Conservation (phyloP, 1,140 invertebrate species). For the Drosophila orena region DNA sequence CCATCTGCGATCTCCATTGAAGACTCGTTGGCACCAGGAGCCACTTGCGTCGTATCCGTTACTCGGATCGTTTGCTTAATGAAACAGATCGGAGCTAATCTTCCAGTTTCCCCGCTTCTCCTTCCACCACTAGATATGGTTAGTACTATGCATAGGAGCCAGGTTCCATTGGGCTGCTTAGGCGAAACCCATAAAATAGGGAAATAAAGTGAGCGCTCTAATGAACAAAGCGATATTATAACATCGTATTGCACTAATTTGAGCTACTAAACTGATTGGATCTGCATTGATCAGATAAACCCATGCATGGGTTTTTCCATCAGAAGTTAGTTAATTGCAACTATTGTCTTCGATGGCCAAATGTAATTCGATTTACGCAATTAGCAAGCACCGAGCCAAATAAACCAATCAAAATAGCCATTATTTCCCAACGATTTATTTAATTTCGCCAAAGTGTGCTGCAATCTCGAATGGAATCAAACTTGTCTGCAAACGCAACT, state of each 20-base stretch:
- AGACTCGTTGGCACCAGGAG: conserved; percentile 54
- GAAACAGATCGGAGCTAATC: conserved; percentile 40
- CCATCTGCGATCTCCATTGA: conserved; percentile 3
- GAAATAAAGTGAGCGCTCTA: not conserved
- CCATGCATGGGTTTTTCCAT: too few species aligned
- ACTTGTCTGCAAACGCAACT: conserved; percentile 23
- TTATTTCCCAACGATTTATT: conserved; percentile 10
- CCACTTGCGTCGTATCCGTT: conserved; percentile 30
- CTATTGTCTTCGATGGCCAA: not conserved
- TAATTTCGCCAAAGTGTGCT: not conserved
- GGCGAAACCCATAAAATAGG: not conserved
- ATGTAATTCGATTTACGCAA: conserved; percentile 1
- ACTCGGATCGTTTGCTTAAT: conserved; percentile 44
- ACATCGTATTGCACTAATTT: too few species aligned
- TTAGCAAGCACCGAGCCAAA: too few species aligned
- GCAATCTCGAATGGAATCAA: conserved; percentile 21
- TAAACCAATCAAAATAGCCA: conserved; percentile 11
- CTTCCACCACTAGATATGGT: not conserved
- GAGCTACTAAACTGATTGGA: too few species aligned
- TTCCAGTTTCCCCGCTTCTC: conserved; percentile 22
- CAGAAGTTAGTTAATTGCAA: not conserved
- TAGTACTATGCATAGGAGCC: too few species aligned
- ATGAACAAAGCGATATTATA: not conserved
- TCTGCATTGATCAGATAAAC: too few species aligned
- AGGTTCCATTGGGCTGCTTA: not conserved